Evolutionary conservation across 2,113 vertebrate genomes (phyloP).

Genomic region (Phalacrocorax carbo): DNA sequence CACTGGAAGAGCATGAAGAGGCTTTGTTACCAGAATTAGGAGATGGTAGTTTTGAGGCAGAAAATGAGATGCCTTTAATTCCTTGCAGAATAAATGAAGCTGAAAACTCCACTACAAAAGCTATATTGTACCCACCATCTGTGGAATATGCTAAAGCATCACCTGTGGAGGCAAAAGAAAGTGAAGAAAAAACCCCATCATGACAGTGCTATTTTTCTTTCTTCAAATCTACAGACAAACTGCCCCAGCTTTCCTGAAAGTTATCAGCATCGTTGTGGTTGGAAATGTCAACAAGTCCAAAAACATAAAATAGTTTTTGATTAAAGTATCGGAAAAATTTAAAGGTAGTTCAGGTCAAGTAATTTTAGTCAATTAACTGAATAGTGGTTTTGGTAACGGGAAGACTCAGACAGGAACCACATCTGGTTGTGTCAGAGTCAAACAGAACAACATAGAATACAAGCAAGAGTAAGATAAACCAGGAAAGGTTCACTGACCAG

Average conservation of each 20-base stretch:
- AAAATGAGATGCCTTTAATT: conserved; percentile 24
- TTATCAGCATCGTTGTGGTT: neutral
- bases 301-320: neutral
- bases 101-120: conserved; percentile 7
- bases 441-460: conserved; percentile 54
- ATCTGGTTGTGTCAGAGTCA: conserved; percentile 69
- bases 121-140: neutral
- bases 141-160: neutral
- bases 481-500: neutral
- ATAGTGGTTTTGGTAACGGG: conserved; percentile 54
- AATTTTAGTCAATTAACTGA: conserved; percentile 21
- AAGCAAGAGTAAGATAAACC: conserved; percentile 75
- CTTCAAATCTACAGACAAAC: conserved; percentile 5
- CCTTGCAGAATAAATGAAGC: conserved; percentile 12
- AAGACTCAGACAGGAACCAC: conserved; percentile 71
- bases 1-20: neutral
- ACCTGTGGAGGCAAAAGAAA: neutral
- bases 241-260: neutral
- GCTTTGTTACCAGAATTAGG: neutral
- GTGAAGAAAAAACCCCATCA: conserved; percentile 13
- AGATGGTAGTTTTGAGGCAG: neutral
- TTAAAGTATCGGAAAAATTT: neutral
- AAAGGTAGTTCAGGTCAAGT: neutral
- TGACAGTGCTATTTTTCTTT: neutral
- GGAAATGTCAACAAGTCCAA: neutral